Conservation (phyloP, 2,797 vertebrate species). For the Leucoraja ocellata region DNA sequence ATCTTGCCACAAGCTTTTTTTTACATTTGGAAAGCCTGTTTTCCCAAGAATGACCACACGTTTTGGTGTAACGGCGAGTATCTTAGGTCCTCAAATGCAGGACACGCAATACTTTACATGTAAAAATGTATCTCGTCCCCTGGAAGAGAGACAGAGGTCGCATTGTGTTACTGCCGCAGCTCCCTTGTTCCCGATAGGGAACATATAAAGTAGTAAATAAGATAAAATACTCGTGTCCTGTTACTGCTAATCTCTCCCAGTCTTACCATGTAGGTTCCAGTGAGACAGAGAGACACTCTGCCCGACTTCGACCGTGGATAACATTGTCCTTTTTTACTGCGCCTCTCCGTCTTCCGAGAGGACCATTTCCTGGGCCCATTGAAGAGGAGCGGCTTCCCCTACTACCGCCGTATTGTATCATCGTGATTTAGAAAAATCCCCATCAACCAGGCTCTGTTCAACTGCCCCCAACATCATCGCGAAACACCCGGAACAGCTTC, state of each 20-base stretch:
- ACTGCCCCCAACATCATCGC: no score
- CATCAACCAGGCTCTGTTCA: not conserved
- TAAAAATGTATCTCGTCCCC: not conserved
- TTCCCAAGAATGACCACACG: not conserved
- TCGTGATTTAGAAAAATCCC: not conserved
- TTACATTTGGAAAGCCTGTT: not conserved
- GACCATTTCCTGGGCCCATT: no score
- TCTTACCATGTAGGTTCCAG: not conserved
- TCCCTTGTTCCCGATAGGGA: not conserved
- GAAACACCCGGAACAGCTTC: no score
- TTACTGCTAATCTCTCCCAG: not conserved
- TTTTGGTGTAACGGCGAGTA: no score
- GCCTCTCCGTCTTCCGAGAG: not conserved
- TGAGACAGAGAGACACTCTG: no score
- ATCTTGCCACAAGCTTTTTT: not conserved
- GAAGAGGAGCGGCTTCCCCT: not conserved
- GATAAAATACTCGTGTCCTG: not conserved
- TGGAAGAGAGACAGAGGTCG: not conserved
- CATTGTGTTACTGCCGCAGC: not conserved
- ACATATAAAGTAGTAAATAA: not conserved
- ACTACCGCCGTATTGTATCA: not conserved
- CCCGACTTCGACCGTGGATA: not conserved
- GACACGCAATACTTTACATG: no score
- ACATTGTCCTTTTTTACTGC: not conserved
- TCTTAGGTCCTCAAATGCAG: no score